A percentile compares a stretch with the other conserved stretches of the same genome.
phyloP scores from a whole-genome alignment of 2,797 vertebrate genomes.

The Acanthopagrus latus region DNA sequence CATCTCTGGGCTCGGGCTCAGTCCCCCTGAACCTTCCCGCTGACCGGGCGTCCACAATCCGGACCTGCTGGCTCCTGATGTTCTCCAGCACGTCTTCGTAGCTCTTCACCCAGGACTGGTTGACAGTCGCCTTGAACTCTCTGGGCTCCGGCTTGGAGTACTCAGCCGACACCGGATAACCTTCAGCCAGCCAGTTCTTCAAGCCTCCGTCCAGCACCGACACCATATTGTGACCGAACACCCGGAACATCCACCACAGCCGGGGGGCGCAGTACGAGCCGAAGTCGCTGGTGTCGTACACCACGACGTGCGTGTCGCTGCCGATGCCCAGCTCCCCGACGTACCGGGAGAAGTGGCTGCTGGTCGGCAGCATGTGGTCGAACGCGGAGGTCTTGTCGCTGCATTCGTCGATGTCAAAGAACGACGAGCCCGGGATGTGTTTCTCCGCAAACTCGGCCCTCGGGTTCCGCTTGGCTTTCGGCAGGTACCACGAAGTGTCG shows the following conservation, averaged over 20 bases:
- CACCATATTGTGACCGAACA: slow-evolving; percentile 91
- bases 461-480: slow-evolving; percentile 86
- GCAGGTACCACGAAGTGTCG: slow-evolving; percentile 93
- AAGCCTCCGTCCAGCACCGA: slow-evolving; percentile 94
- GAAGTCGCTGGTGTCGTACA: slow-evolving; percentile 92
- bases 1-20: slow-evolving; percentile 91
- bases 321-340: slow-evolving; percentile 90
- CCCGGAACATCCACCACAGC: slow-evolving; percentile 97
- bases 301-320: slow-evolving; percentile 92
- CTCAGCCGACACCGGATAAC: slow-evolving; percentile 85
- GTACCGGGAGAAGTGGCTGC: slow-evolving; percentile 87
- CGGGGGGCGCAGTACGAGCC: slow-evolving; percentile 92
- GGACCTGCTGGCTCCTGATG: slow-evolving; percentile 83
- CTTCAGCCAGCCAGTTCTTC: slow-evolving; percentile 90
- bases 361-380: slow-evolving; percentile 91
- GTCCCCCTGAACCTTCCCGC: slow-evolving; percentile 89
- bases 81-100: slow-evolving; percentile 93
- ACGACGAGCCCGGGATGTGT: slow-evolving; percentile 92
- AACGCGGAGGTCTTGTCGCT: slow-evolving; percentile 83
- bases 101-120: slow-evolving; percentile 87
- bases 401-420: slow-evolving; percentile 94
- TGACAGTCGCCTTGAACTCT: slow-evolving; percentile 82
- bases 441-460: slow-evolving; percentile 87
- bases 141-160: slow-evolving; percentile 69
- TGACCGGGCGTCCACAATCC: slow-evolving; percentile 91